phyloP scores from a whole-genome alignment of 92 coral and sea anemone genomes.

The Porites divaricata region DNA sequence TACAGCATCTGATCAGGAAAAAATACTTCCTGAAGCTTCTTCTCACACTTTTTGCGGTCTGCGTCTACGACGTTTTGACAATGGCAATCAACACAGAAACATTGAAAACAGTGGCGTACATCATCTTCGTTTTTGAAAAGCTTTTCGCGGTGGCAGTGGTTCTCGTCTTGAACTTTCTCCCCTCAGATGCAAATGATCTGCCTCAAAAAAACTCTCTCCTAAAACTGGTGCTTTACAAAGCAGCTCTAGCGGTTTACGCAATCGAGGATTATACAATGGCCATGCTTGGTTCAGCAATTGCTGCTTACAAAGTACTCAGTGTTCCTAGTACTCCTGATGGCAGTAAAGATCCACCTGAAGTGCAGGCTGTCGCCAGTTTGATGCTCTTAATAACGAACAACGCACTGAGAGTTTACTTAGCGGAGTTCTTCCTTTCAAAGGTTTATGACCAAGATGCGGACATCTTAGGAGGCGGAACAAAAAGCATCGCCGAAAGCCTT shows the following conservation, averaged over 20 bases:
- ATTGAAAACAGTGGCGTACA: conserved; percentile 35
- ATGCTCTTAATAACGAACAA: conserved; percentile 65
- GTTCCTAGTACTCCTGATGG: conserved; percentile 10
- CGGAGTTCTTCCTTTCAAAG: conserved; percentile 63
- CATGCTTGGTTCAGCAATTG: conserved; percentile 53
- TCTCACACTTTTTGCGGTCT: conserved; percentile 36
- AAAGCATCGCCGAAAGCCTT: conserved; percentile 36
- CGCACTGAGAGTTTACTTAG: conserved; percentile 56
- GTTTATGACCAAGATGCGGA: conserved; percentile 54
- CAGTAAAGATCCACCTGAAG: conserved; percentile 33
- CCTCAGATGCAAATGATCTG: conserved; percentile 9
- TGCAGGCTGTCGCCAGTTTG: conserved; percentile 41
- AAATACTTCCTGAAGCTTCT: conserved; percentile 49
- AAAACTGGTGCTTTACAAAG: conserved; percentile 24
- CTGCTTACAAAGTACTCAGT: conserved; percentile 54
- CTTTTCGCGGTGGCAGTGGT: conserved; percentile 22
- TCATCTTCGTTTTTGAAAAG: conserved; percentile 38
- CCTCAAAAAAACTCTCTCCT: background rate
- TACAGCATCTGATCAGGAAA: conserved; percentile 40
- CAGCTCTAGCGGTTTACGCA: conserved; percentile 45
- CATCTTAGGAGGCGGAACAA: conserved; percentile 56
- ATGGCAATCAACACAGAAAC: conserved; percentile 9
- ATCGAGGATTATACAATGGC: conserved; percentile 40
- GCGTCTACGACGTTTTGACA: conserved; percentile 38
- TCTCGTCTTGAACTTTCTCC: conserved; percentile 41